Base-by-base conservation (phyloP, 1,140 invertebrate species). In the Hypsibius dujardini region DNA sequence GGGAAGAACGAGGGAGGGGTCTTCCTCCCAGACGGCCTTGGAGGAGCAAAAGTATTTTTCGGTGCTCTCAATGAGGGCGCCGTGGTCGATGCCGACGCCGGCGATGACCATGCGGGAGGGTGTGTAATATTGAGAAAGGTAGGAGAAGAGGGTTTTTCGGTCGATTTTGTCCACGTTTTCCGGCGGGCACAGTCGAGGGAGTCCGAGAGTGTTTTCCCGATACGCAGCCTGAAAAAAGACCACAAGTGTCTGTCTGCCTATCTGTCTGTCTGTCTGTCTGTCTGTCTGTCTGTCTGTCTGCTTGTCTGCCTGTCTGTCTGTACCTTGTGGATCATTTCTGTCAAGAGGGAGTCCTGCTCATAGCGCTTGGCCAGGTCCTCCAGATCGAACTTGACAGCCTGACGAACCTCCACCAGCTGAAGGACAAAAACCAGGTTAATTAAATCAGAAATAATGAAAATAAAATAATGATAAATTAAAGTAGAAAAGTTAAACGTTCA, bases 301-400 rank as follows among this genome's bases (percentile, higher is more conserved):
- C 28, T 28, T 28, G 28, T 28, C 28, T 28, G 28, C 28, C 28
- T 28, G 28, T 28, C 28, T 28, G 28, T 28, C 28, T 28, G 28
- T 28, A 90, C 89, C 45, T 86, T 85, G 84, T 98, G 95, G 77
- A 98, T 92, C 88, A 96, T 90, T 79, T 98, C 95, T 82, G 90
- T 89, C 12, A 98, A 81, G 70, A 97, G 82, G 47, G 87, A 86
- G 80, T 97, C 94, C 77, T 95, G 93, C 77, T 98, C 92, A 40
- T 95, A 95, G 75, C 88, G 86, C 83, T 92, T 89, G 42, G 86
- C 82, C 46, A 96, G 80, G 69, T 91, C 88, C 79, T 98, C 90
- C 70, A 97, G 79, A 81, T 99, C 95, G 84, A 92, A 98, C 67
- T 84, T 80, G 47, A 97, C 88, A 28, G 88, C 87, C 77, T 88